Base-by-base conservation (phyloP, 2,797 vertebrate species). In the Pseudotriccus pelzelni region DNA sequence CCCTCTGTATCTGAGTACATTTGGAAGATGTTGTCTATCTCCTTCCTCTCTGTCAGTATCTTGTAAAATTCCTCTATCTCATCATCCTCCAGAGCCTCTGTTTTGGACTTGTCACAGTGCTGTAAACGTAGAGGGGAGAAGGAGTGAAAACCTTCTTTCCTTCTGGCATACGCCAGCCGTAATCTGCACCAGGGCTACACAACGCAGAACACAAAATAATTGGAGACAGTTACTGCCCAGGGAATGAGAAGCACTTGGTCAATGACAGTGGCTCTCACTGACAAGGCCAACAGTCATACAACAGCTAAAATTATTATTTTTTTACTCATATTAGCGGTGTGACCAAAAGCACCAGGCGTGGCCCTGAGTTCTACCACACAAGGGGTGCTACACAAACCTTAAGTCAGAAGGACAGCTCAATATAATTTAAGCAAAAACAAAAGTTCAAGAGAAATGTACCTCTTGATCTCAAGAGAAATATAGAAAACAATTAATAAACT, bases 51-150 rank as follows among this genome's bases (percentile, higher is more conserved):
- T 1, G 99, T 99, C 92, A 99, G 98, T 84, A 98, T 96, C 80
- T 98, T 98, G 77, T 99, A 99, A 98, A 99, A 99, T 30, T 97
- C 89, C 94, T 98, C 98, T 39, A 99, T 99, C 98, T 99, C 99
- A 1, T 98, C 87, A 22, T 98, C 99, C 89, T 99, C 99, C 96
- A 99, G 94, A 34, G 98, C 94, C 56, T 98, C 98, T 15, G 99
- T 99, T 49, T 98, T 98, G 87, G 99, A 99, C 64, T 37, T 98
- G 98, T 99, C 99, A 96, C 99, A 99, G 95, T 98, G 96, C 99
- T 99, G 95, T 93, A 93, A 95, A 96, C 77, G 87, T 80, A 96
- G 84, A 84, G 60, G 39, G 92, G 94, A 94, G 93, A 96, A 97
- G 95, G 95, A 94, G 85, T 97, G 94, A 97, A 96, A 96, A 52